Base-by-base conservation (phyloP, 2,888 invertebrate species). In the Thelaira solivaga region DNA sequence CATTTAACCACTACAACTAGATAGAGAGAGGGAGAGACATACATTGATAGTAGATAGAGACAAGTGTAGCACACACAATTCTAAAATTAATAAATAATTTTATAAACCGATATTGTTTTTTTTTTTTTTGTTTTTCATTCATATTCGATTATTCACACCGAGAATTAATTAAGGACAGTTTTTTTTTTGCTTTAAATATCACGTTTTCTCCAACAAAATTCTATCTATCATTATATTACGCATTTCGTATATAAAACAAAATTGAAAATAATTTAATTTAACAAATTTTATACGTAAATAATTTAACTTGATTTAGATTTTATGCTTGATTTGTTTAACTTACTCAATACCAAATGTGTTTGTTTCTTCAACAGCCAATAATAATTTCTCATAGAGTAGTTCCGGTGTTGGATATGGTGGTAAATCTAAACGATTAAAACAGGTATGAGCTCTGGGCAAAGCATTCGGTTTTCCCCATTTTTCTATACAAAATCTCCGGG, bases 391-490 rank as follows among this genome's bases (percentile, higher is more conserved):
- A 87, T 96, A 94, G 68, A 98, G 92, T 86, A 96, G 93, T 85
- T 96, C 96, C 53, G 95, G 96, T 2, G 96, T 95, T 64, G 97
- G 96, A 91, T 99, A 99, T 0, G 97, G 96, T 65, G 98, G 98
- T 81, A 99, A 91, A 90, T 99, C 98, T 84, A 99, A 81, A 2
- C 98, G 92, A 91, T 99, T 99, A 91, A 99, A 99, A 90, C 98
- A 99, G 3, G 98, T 98, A 90, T 99, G 98, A 1, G 98, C 98
- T 82, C 97, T 92, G 22, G 97, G 98, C 84, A 98, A 91, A 83
- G 97, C 96, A 88, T 97, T 96, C 31, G 96, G 94, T 87, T 96
- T 95, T 80, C 98, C 98, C 97, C 97, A 98, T 88, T 97, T 97
- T 89, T 98, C 98, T 83, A 98, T 95, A 90, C 97, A 98, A 90